Conservation (phyloP, 2,797 vertebrate species). For the Tenualosa ilisha region DNA sequence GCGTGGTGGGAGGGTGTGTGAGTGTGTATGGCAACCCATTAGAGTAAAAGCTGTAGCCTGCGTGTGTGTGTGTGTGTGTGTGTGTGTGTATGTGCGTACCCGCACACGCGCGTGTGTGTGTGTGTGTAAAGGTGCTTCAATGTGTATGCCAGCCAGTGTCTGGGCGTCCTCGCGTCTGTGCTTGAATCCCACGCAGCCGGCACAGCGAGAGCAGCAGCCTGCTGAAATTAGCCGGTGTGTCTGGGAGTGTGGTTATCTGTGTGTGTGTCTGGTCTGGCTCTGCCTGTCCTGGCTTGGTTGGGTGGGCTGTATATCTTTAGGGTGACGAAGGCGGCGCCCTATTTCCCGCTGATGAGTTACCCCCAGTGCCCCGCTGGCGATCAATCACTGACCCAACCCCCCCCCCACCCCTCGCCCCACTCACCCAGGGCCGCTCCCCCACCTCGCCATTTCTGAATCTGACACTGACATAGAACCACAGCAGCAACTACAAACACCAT, state of each 20-base stretch:
- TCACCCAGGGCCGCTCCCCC: neutral
- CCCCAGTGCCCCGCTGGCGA: neutral
- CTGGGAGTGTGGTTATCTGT: too few species aligned
- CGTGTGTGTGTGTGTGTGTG: too few species aligned
- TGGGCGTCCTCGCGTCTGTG: neutral
- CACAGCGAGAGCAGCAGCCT: neutral
- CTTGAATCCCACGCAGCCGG: neutral
- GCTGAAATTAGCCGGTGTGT: neutral
- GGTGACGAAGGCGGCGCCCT: slow-evolving; percentile 9
- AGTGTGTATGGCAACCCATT: too few species aligned
- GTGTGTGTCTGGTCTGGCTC: neutral
- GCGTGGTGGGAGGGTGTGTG: too few species aligned
- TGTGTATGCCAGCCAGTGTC: neutral
- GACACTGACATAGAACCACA: neutral
- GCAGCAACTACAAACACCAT: neutral
- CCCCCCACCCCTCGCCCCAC: neutral
- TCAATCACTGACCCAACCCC: neutral
- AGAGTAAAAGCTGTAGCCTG: too few species aligned
- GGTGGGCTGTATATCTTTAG: slow-evolving; percentile 17
- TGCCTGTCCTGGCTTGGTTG: neutral
- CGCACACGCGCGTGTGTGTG: neutral
- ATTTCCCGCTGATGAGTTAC: neutral
- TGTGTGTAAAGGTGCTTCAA: neutral
- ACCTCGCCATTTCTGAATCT: neutral
- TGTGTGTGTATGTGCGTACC: neutral